Percentiles rank a stretch among this genome's conserved stretches.
phyloP scores from a whole-genome alignment of 2,113 vertebrate species.

The Coturnix japonica region DNA sequence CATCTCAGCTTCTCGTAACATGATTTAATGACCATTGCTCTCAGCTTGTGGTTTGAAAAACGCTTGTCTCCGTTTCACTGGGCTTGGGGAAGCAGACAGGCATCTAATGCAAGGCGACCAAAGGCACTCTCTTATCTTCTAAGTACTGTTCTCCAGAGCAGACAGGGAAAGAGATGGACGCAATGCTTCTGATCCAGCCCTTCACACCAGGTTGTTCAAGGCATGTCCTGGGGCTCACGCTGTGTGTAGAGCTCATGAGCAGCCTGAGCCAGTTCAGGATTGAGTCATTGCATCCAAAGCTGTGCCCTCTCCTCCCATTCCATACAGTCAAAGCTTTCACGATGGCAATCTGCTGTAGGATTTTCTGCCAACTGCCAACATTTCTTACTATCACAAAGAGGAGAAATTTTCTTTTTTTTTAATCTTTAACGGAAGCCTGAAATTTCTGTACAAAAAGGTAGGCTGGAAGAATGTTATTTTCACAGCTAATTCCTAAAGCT shows the following conservation, averaged over 20 bases:
- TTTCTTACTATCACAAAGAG: not conserved
- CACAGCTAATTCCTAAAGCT: not conserved
- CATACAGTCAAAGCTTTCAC: not conserved
- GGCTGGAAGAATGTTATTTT: not conserved
- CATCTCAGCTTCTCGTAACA: not conserved
- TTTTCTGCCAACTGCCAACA: not conserved
- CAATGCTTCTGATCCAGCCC: not conserved
- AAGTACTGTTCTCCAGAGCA: not conserved
- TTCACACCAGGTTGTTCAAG: not conserved
- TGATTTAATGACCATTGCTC: rapidly evolving
- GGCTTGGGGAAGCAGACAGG: not conserved
- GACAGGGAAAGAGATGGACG: not conserved
- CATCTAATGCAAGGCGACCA: not conserved
- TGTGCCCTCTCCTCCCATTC: not conserved
- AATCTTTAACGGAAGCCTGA: not conserved
- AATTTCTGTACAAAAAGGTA: rapidly evolving
- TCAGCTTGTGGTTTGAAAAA: not conserved
- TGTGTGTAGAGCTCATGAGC: not conserved
- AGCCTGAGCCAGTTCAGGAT: not conserved
- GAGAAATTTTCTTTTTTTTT: not conserved
- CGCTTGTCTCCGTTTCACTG: not conserved
- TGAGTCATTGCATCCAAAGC: not conserved
- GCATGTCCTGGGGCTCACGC: not conserved
- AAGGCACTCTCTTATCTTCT: not conserved
- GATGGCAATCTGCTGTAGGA: not conserved